Evolutionary conservation across 2,113 vertebrate genomes (phyloP).

Genomic region (Esox niger): DNA sequence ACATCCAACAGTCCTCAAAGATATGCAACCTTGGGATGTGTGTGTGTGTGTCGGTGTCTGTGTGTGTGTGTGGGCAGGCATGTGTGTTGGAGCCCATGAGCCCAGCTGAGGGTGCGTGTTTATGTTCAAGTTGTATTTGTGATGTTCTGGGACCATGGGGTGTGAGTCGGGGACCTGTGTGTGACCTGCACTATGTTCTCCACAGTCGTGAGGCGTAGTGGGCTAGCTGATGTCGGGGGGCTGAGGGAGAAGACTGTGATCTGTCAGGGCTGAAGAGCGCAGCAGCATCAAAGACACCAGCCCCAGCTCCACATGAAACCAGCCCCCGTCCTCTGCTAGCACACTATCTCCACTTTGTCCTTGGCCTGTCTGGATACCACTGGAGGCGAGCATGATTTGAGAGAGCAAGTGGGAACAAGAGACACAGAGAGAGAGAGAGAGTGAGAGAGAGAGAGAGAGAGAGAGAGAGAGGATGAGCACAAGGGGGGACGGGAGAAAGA

Average conservation of each 20-base stretch:
- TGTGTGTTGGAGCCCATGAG: no score
- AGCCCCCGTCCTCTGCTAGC: conserved; percentile 59
- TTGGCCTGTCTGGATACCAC: conserved; percentile 74
- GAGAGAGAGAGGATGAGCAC: conserved; percentile 12
- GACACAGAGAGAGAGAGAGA: conserved; percentile 32
- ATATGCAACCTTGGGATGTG: no score
- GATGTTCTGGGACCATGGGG: neutral
- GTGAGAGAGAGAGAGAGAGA: neutral
- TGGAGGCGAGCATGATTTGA: conserved; percentile 69
- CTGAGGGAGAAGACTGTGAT: conserved; percentile 57
- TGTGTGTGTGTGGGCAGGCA: neutral
- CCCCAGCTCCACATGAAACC: conserved; percentile 39
- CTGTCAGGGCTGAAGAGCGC: conserved; percentile 57
- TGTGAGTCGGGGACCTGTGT: neutral
- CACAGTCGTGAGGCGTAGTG: neutral
- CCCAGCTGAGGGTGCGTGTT: no score
- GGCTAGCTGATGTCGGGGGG: conserved; percentile 44
- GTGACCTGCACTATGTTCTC: conserved; percentile 10
- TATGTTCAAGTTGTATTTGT: neutral
- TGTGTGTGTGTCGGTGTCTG: conserved; percentile 23
- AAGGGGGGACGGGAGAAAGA: conserved; percentile 49
- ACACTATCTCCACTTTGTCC: conserved; percentile 73
- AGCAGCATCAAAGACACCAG: conserved; percentile 55
- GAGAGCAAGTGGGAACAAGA: conserved; percentile 59
- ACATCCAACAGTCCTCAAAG: no score